These are phyloP conservation scores for Crambe crambe DNA, from an alignment of 37 sponge, comb jelly and placozoan genomes.

Conservation along the genomic window DNA sequence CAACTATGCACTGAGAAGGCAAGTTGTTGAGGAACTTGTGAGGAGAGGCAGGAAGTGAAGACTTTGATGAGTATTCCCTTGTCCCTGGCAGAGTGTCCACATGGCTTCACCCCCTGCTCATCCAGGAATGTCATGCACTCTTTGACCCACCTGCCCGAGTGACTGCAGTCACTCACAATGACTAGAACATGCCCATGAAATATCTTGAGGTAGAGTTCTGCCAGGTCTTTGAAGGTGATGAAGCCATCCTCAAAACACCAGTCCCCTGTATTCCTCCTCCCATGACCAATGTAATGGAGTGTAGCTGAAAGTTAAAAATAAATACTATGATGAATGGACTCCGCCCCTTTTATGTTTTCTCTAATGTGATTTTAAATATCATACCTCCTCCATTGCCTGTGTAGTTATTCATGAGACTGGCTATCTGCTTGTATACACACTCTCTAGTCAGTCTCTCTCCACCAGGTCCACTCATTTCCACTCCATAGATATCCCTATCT, in stretches of 20 bases:
- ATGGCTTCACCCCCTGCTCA: slow-evolving; percentile 45
- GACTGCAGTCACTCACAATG: slow-evolving; percentile 63
- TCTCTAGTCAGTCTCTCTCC: neutral
- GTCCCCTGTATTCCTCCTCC: slow-evolving; percentile 71
- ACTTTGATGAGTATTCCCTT: slow-evolving; percentile 63
- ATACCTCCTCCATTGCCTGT: neutral
- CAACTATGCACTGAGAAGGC: neutral
- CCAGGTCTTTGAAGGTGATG: slow-evolving; percentile 61
- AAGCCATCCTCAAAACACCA: slow-evolving; percentile 82
- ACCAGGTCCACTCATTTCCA: neutral
- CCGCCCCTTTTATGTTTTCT: too few relatives aligned
- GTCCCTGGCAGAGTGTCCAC: slow-evolving; percentile 72
- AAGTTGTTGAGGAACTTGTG: slow-evolving; percentile 22
- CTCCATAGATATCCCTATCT: neutral
- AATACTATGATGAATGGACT: neutral
- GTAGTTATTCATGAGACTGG: neutral
- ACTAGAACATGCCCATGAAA: slow-evolving; percentile 47
- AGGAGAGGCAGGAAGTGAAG: slow-evolving; percentile 39
- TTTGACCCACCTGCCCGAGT: slow-evolving; percentile 60
- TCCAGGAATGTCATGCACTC: slow-evolving; percentile 45
- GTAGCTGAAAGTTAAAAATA: slow-evolving; percentile 25
- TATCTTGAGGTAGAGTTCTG: slow-evolving; percentile 47
- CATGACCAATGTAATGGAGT: slow-evolving; percentile 71
- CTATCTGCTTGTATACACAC: neutral
- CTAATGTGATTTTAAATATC: too few relatives aligned